phyloP scores from a whole-genome alignment of 2,888 invertebrate species.

The Agrotis clavis region DNA sequence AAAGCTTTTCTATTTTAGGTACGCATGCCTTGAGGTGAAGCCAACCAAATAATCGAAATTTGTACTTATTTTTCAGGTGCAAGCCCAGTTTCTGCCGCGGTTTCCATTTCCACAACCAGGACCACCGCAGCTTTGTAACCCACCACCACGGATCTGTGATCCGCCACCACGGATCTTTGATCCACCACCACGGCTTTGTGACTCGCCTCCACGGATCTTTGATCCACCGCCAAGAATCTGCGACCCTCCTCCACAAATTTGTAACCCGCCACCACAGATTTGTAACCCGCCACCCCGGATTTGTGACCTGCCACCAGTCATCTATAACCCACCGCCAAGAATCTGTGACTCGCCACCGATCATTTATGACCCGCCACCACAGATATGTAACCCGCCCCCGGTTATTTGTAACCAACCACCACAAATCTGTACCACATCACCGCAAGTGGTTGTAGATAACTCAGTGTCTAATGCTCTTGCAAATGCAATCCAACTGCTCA shows the following conservation, averaged over 20 bases:
- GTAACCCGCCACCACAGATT: constrained; percentile 42
- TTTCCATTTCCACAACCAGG: constrained; percentile 12
- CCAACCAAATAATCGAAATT: neutral
- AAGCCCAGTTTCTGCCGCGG: constrained; percentile 53
- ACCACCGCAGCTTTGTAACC: too few species aligned
- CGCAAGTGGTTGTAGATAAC: constrained; percentile 74
- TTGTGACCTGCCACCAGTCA: neutral
- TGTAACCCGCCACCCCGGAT: constrained; percentile 39
- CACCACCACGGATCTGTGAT: neutral
- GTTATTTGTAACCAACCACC: constrained; percentile 44
- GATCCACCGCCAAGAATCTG: constrained; percentile 18
- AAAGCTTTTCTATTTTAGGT: too few species aligned
- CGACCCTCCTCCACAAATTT: constrained; percentile 7
- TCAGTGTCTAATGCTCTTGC: constrained; percentile 79
- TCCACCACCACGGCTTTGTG: constrained; percentile 34
- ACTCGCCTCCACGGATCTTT: neutral
- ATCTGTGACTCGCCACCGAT: constrained; percentile 43
- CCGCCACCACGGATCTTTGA: neutral
- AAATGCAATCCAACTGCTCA: constrained; percentile 79
- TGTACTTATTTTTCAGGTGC: constrained; percentile 52
- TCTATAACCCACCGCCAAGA: constrained; percentile 33
- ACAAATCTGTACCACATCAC: constrained; percentile 30
- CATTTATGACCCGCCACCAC: constrained; percentile 40
- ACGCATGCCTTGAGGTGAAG: too few species aligned
- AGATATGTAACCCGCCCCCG: constrained; percentile 30